phyloP scores from a whole-genome alignment of 2,797 vertebrate species.

The Hemitrygon akajei region DNA sequence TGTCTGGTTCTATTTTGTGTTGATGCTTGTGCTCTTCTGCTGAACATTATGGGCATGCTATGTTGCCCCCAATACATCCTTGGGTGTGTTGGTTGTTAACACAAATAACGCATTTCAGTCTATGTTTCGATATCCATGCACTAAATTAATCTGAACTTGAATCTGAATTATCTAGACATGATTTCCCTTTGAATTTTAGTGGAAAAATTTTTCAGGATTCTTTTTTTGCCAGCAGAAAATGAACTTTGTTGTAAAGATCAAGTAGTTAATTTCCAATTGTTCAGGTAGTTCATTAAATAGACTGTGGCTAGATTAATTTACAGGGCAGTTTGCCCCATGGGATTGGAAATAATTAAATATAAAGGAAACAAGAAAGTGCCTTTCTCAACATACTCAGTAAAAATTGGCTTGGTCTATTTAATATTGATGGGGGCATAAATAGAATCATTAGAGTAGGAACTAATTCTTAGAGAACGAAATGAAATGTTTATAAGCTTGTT shows the following conservation, averaged over 20 bases:
- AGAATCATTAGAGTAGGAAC: not conserved
- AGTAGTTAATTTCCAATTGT: not conserved
- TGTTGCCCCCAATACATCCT: no score
- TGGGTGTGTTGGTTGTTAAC: no score
- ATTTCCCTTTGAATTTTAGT: not conserved
- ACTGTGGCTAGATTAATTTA: not conserved
- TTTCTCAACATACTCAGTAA: constrained; percentile 8
- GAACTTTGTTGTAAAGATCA: not conserved
- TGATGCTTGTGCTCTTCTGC: no score
- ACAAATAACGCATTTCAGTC: no score
- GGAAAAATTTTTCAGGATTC: not conserved
- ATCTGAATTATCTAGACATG: not conserved
- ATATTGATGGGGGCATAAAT: not conserved
- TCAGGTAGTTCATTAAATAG: not conserved
- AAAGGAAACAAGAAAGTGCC: not conserved
- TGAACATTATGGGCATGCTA: no score
- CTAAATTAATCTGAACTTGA: no score
- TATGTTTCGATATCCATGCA: no score
- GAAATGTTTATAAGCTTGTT: not conserved
- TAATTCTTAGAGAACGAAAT: not conserved
- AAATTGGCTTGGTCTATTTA: not conserved
- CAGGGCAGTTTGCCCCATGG: not conserved
- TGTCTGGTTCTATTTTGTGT: no score
- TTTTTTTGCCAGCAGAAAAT: not conserved
- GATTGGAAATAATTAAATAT: constrained; percentile 11